These are phyloP conservation scores for Cylas formicarius DNA, from an alignment of 1,140 invertebrate species.

Conservation along the genomic window DNA sequence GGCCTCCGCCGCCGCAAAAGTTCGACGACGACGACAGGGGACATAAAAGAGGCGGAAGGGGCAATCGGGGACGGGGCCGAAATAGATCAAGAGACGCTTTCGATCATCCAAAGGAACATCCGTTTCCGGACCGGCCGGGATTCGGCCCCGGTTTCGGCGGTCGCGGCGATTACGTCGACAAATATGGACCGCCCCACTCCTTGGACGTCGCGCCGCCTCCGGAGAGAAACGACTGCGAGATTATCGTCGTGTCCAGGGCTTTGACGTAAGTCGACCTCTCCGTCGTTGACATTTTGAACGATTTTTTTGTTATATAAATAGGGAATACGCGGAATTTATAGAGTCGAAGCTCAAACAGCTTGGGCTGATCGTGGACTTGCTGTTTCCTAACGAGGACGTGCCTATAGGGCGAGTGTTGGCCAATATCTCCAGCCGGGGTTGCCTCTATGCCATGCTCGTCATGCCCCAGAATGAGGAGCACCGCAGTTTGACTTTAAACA, in stretches of 20 bases:
- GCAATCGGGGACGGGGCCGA: neutral
- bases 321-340: slow-evolving; percentile 83
- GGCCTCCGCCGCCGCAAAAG: slow-evolving; percentile 17
- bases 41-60: slow-evolving; percentile 9
- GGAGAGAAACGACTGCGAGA: slow-evolving; percentile 74
- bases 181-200: slow-evolving; percentile 10
- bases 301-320: too few species aligned
- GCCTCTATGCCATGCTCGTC: slow-evolving; percentile 82
- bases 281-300: neutral
- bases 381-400: slow-evolving; percentile 85
- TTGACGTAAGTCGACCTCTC: slow-evolving; percentile 60
- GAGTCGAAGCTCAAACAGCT: slow-evolving; percentile 74
- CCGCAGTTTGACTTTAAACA: slow-evolving; percentile 81
- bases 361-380: slow-evolving; percentile 73
- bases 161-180: slow-evolving; percentile 5
- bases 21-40: slow-evolving; percentile 4
- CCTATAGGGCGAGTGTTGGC: slow-evolving; percentile 76
- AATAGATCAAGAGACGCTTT: slow-evolving; percentile 15
- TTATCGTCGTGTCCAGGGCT: slow-evolving; percentile 71
- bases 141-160: neutral
- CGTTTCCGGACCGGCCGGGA: neutral
- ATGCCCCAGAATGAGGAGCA: slow-evolving; percentile 78
- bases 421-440: slow-evolving; percentile 76
- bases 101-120: slow-evolving; percentile 7
- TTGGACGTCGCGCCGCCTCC: slow-evolving; percentile 13